These are phyloP conservation scores for Rhineura floridana DNA, from an alignment of 2,113 vertebrate species.

Conservation along the genomic window DNA sequence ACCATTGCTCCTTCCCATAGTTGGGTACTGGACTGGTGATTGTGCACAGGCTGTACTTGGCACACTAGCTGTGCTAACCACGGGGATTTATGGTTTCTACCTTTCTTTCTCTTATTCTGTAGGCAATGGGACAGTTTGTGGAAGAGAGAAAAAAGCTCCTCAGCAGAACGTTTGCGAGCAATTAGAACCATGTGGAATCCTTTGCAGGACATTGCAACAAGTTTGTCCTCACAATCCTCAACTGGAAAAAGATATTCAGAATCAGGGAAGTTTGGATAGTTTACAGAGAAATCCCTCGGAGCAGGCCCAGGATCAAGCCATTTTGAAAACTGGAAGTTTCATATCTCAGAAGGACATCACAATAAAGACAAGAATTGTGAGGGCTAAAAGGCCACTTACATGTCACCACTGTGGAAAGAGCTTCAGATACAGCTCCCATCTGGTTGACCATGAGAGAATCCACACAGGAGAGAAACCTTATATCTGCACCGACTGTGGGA, in stretches of 20 bases:
- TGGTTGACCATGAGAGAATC: constrained; percentile 48
- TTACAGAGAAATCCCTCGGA: neutral
- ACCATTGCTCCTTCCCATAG: no score
- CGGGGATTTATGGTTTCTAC: neutral
- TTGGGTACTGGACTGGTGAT: no score
- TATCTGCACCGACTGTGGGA: constrained; percentile 50
- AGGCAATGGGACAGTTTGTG: neutral
- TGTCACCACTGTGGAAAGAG: constrained; percentile 50
- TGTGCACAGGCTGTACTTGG: neutral
- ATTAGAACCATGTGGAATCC: neutral
- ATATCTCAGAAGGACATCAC: neutral
- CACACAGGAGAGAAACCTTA: constrained; percentile 58
- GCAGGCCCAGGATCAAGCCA: neutral
- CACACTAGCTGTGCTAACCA: neutral
- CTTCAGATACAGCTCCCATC: constrained; percentile 41
- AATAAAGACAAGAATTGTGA: neutral
- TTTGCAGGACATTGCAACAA: neutral
- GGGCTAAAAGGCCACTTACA: constrained; percentile 24
- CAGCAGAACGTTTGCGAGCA: neutral
- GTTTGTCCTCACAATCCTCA: neutral
- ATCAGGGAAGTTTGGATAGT: no score
- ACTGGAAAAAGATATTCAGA: neutral
- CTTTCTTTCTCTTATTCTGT: neutral
- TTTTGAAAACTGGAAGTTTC: neutral
- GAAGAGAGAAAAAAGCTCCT: neutral